phyloP scores from a whole-genome alignment of 2,888 invertebrate species.

The Dioctria rufipes region DNA sequence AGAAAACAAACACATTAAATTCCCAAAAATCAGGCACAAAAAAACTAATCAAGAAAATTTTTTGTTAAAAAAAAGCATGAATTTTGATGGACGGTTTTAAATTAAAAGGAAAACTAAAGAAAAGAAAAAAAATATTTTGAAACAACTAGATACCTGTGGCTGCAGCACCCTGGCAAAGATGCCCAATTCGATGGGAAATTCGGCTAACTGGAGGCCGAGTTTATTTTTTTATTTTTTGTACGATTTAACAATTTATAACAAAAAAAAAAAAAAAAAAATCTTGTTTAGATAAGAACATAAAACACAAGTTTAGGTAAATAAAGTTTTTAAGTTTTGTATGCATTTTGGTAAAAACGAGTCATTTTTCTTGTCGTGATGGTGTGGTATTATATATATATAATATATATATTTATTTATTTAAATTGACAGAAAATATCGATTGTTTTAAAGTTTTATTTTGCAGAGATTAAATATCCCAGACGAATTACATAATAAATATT shows the following conservation, averaged over 20 bases:
- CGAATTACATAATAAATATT: not conserved
- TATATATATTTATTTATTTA: not conserved
- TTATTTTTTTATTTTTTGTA: slow-evolving; percentile 11
- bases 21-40: slow-evolving; percentile 23
- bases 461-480: not conserved
- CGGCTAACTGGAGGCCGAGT: slow-evolving; percentile 74
- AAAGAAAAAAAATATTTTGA: slow-evolving; percentile 59
- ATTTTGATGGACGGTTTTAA: slow-evolving; percentile 21
- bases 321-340: slow-evolving; percentile 44
- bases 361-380: slow-evolving; percentile 4
- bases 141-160: slow-evolving; percentile 71
- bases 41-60: not conserved
- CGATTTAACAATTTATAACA: slow-evolving; percentile 17
- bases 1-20: not conserved
- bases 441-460: not conserved
- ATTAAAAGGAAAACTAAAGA: slow-evolving; percentile 49
- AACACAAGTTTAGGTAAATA: slow-evolving; percentile 34
- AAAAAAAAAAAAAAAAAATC: slow-evolving; percentile 26
- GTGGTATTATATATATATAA: not conserved
- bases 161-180: slow-evolving; percentile 83
- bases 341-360: slow-evolving; percentile 25
- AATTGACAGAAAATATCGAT: not conserved
- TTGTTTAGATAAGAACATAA: slow-evolving; percentile 37
- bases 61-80: slow-evolving; percentile 44
- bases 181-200: slow-evolving; percentile 83